A percentile compares a stretch with the other conserved stretches of the same genome.
These are phyloP conservation scores for Erebia palarica DNA, from an alignment of 2,888 invertebrate genomes.

Conservation along the genomic window DNA sequence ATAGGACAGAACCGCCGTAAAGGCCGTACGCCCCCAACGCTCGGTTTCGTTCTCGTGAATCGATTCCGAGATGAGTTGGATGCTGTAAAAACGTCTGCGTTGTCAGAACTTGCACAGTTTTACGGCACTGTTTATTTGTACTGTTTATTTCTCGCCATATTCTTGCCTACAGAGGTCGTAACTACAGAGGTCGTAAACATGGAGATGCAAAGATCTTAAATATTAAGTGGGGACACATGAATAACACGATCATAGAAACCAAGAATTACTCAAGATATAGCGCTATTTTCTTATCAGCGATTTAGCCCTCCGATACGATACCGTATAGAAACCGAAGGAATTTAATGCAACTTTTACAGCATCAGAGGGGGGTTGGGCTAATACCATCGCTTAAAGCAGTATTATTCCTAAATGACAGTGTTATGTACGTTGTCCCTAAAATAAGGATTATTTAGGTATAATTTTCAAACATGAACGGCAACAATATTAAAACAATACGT, in stretches of 20 bases:
- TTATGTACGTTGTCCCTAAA: too few species aligned
- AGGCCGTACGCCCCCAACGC: conserved; percentile 55
- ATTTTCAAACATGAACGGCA: too few species aligned
- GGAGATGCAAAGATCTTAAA: background rate
- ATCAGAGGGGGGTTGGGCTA: too few species aligned
- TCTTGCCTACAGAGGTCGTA: background rate
- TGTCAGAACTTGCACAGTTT: conserved; percentile 30
- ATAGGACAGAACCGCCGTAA: conserved; percentile 70
- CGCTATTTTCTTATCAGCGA: too few species aligned
- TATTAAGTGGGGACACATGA: background rate
- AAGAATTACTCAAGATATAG: too few species aligned
- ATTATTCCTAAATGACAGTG: too few species aligned
- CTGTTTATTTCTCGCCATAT: conserved; percentile 18
- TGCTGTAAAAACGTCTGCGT: conserved; percentile 46
- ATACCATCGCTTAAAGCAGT: too few species aligned
- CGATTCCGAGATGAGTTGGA: conserved; percentile 59
- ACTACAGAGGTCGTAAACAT: background rate
- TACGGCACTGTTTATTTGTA: conserved; percentile 31
- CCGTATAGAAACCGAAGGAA: too few species aligned
- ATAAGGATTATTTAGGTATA: too few species aligned
- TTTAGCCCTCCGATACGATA: too few species aligned
- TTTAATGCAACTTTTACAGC: too few species aligned
- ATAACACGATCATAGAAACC: background rate
- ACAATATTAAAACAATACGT: too few species aligned
- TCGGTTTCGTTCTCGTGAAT: conserved; percentile 68